Conservation (phyloP, 2,888 invertebrate genomes). For the Tinea trinotella region DNA sequence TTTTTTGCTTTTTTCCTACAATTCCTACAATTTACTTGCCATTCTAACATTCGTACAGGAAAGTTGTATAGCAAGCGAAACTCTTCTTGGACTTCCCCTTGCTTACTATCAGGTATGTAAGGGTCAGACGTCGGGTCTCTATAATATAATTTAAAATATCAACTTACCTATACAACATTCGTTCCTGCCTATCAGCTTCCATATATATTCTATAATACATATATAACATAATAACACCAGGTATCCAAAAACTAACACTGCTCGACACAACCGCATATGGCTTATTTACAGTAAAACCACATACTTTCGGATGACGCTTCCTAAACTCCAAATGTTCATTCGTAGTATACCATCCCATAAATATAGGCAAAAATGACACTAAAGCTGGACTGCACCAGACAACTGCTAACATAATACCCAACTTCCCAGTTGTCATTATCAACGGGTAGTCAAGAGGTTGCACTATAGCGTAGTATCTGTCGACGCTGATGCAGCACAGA, state of each 20-base stretch:
- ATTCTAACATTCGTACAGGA: too few relatives aligned
- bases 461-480: slow-evolving; percentile 93
- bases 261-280: slow-evolving; percentile 91
- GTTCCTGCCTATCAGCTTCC: slow-evolving; percentile 87
- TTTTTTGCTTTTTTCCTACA: too few relatives aligned
- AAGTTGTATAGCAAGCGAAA: too few relatives aligned
- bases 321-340: slow-evolving; percentile 81
- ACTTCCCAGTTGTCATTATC: slow-evolving; percentile 89
- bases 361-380: slow-evolving; percentile 95
- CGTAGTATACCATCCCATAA: slow-evolving; percentile 96
- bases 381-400: slow-evolving; percentile 95
- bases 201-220: slow-evolving; percentile 93
- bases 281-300: slow-evolving; percentile 89
- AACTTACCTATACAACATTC: slow-evolving; percentile 85
- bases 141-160: too few relatives aligned
- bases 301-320: slow-evolving; percentile 78
- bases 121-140: too few relatives aligned
- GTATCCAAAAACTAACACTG: slow-evolving; percentile 94
- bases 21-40: too few relatives aligned
- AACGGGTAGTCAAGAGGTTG: slow-evolving; percentile 94
- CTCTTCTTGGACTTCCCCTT: too few relatives aligned
- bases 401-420: slow-evolving; percentile 86
- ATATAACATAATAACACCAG: slow-evolving; percentile 92
- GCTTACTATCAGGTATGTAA: too few relatives aligned
- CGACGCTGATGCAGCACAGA: slow-evolving; percentile 92